Evolutionary conservation across 2,797 vertebrate species (phyloP).

Genomic region (Sphaeramia orbicularis): DNA sequence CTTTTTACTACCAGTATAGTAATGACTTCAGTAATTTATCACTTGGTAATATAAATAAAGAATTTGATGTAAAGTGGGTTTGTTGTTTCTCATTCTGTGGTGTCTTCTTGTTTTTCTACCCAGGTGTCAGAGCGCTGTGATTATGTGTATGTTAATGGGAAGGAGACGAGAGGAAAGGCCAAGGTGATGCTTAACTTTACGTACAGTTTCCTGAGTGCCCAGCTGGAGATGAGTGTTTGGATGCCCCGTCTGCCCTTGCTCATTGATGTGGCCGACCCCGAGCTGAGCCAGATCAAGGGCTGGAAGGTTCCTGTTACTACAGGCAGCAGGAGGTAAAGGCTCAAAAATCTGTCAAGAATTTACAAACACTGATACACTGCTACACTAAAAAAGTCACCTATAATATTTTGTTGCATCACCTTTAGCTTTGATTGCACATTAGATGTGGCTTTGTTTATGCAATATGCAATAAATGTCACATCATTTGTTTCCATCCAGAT

Average conservation of each 20-base stretch:
- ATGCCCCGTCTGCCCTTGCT: conserved; percentile 92
- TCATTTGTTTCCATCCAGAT: no score
- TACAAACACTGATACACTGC: no score
- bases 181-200: conserved; percentile 91
- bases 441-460: background rate
- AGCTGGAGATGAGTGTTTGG: conserved; percentile 92
- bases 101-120: background rate
- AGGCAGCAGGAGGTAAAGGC: conserved; percentile 83
- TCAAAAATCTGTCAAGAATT: background rate
- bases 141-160: conserved; percentile 94
- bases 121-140: conserved; percentile 95
- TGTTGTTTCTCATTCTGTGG: background rate
- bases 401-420: background rate
- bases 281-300: conserved; percentile 96
- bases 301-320: conserved; percentile 89
- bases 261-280: conserved; percentile 92
- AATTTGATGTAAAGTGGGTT: no score
- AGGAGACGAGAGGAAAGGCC: conserved; percentile 91
- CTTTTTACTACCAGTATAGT: no score
- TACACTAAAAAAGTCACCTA: background rate
- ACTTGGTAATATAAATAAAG: no score
- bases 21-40: no score
- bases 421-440: background rate
- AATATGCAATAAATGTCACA: no score
- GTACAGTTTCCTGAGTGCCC: conserved; percentile 91